Evolutionary conservation across 2,888 invertebrate genomes (phyloP), one percentile per base, ranked within the genome.

Genomic region (Nephrocerus scutellatus): DNA sequence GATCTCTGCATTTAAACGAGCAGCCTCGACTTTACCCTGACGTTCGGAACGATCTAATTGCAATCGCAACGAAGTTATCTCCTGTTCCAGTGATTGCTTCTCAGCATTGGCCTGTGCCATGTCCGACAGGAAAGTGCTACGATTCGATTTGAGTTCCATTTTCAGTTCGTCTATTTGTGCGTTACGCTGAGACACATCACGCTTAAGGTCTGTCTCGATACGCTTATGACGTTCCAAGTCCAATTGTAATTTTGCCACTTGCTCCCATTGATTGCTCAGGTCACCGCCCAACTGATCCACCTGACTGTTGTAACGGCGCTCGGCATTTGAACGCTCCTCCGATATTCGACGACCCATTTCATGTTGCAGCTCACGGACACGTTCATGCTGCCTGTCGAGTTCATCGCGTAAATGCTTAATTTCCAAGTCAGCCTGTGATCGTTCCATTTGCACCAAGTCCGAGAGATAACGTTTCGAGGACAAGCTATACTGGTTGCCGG

Each of bases 201-300:
- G 72, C 48, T 83, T 79, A 28, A 85, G 59, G 49, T 88, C 87
- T 3, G 75, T 72, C 53, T 86, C 84, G 48, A 84, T 79, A 8
- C 88, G 75, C 41, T 82, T 76, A 54, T 85, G 84, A 19, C 85
- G 80, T 46, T 89, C 88, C 47, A 86, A 55, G 40, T 88, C 88
- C 56, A 88, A 56, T 68, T 82, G 82, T 18, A 84, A 60, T 55
- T 85, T 84, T 31, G 83, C 78, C 1, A 83, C 80, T 25, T 80
- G 77, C 55, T 89, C 88, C 75, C 86, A 85, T 60, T 88, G 87
- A 2, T 79, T 78, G 0, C 82, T 82, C 16, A 86, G 70, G 54
- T 89, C 88, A 6, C 81, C 78, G 15, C 82, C 83, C 29, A 88
- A 69, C 51, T 87, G 84, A 57, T 89, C 88, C 42, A 84, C 79